Conservation (phyloP, 2,113 vertebrate genomes). For the Sinosuthora webbiana region DNA sequence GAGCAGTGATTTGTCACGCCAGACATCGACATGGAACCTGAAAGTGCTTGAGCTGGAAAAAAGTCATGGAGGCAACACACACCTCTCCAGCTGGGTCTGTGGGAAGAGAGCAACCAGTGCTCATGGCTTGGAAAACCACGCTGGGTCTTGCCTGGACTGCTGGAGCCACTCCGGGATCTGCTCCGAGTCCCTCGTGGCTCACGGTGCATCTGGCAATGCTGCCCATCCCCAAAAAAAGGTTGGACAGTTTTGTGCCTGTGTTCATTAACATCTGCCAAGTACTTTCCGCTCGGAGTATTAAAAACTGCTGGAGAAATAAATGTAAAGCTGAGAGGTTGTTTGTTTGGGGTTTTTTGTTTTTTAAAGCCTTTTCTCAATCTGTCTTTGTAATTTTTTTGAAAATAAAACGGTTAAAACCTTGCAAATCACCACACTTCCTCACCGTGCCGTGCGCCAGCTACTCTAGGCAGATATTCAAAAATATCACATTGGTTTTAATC, state of each 20-base stretch:
- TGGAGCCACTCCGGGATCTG: neutral
- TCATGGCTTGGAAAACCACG: neutral
- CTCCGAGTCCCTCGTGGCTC: accelerated
- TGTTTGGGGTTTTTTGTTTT: neutral
- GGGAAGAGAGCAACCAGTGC: neutral
- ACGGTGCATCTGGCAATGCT: neutral
- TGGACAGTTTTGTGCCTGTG: neutral
- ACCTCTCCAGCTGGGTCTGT: neutral
- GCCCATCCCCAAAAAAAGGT: neutral
- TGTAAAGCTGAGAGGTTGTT: neutral
- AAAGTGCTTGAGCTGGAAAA: neutral
- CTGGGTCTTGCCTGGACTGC: neutral
- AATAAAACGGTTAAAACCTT: conserved; percentile 33
- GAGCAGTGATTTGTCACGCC: neutral
- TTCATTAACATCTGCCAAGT: neutral
- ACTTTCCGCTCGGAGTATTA: neutral
- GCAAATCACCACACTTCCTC: neutral
- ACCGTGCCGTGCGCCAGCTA: conserved; percentile 6
- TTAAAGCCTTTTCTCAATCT: conserved; percentile 1
- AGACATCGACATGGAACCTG: neutral
- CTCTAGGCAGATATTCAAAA: conserved; percentile 53
- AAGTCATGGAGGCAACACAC: neutral
- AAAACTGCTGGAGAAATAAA: conserved; percentile 29
- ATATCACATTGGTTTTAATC: conserved; percentile 45
- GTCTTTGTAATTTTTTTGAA: neutral